Percentiles rank a stretch among this genome's conserved stretches.
phyloP scores from a whole-genome alignment of 2,797 vertebrate genomes.

The Carduelis carduelis region DNA sequence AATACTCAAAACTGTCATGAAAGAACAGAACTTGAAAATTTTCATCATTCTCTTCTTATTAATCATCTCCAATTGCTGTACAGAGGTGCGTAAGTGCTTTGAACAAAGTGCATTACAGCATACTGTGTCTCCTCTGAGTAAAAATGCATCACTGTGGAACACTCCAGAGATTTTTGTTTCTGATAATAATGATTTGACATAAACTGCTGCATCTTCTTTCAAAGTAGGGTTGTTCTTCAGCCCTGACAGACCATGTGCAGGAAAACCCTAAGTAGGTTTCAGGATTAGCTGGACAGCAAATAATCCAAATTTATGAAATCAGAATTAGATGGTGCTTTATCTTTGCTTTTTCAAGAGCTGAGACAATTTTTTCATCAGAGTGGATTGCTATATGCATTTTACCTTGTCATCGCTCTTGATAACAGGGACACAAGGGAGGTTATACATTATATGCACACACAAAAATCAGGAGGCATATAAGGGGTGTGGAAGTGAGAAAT shows the following conservation, averaged over 20 bases:
- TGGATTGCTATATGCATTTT: background rate
- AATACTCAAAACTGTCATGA: background rate
- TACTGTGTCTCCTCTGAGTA: background rate
- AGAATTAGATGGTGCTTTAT: background rate
- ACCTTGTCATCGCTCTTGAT: background rate
- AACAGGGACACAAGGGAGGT: background rate
- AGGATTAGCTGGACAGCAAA: background rate
- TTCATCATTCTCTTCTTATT: background rate
- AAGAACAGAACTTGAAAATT: background rate
- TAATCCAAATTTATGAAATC: background rate
- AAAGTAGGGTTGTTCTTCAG: background rate
- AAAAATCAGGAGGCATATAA: background rate
- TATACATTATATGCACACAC: background rate
- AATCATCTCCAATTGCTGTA: background rate
- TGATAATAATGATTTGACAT: background rate
- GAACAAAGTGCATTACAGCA: conserved; percentile 10
- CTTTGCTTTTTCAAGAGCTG: background rate
- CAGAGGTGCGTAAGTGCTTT: background rate
- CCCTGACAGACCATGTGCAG: background rate
- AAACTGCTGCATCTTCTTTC: background rate
- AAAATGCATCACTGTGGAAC: background rate
- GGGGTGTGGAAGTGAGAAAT: background rate
- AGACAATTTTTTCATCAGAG: background rate
- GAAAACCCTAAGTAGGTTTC: background rate
- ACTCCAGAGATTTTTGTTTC: background rate